Percentiles rank a stretch among this genome's conserved stretches.
phyloP scores from a whole-genome alignment of 1,140 invertebrate genomes.

The Chelonus insularis region DNA sequence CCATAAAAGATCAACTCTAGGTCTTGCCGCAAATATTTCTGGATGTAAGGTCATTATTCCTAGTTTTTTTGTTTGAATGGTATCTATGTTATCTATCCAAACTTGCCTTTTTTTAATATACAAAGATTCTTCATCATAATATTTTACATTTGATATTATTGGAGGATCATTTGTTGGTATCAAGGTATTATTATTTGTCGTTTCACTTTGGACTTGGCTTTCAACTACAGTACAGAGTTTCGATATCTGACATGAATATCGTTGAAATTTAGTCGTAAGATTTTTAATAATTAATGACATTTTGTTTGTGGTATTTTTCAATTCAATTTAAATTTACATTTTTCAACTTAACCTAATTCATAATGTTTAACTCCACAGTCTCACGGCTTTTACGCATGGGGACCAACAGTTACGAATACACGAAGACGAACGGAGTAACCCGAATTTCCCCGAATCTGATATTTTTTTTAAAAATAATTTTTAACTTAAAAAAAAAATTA shows the following conservation, averaged over 20 bases:
- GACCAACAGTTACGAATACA: too few species aligned
- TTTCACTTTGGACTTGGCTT: conserved; percentile 7
- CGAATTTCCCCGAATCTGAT: too few species aligned
- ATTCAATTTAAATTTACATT: not conserved
- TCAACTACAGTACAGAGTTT: conserved; percentile 34
- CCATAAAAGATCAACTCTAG: conserved; percentile 87
- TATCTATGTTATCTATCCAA: conserved; percentile 90
- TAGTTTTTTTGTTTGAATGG: conserved; percentile 76
- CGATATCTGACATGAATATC: conserved; percentile 28
- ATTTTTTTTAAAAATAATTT: too few species aligned
- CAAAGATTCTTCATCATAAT: conserved; percentile 32
- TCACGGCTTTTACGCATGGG: too few species aligned
- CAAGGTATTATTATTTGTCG: not conserved
- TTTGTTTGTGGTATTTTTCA: not conserved
- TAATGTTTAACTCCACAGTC: not conserved
- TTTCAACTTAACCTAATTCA: not conserved
- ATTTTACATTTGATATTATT: conserved; percentile 39
- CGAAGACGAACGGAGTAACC: too few species aligned
- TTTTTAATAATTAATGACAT: conserved; percentile 37
- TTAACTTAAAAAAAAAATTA: too few species aligned
- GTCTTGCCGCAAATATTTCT: conserved; percentile 78
- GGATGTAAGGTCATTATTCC: conserved; percentile 89
- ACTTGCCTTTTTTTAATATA: conserved; percentile 79
- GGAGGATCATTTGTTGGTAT: conserved; percentile 16
- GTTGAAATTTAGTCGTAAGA: conserved; percentile 32